Percentiles rank a stretch among this genome's conserved stretches.
phyloP scores from a whole-genome alignment of 2,113 vertebrate species.

The Pantherophis guttatus region DNA sequence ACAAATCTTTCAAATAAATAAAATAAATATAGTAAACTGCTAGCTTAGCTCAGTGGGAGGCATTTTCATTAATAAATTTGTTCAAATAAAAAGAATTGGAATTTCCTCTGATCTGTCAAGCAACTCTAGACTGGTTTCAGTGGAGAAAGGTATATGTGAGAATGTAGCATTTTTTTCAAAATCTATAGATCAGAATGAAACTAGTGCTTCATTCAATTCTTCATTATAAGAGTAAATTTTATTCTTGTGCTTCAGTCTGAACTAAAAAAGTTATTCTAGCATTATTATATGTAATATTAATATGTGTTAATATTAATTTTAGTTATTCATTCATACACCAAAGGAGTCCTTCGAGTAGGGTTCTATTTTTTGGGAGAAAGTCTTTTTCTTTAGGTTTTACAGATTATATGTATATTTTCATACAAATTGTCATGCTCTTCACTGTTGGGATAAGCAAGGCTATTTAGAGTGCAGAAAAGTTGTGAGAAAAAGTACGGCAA shows the following conservation, averaged over 20 bases:
- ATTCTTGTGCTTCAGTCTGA: neutral
- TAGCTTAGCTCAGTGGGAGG: conserved; percentile 54
- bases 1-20: neutral
- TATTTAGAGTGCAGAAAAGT: neutral
- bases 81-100: conserved; percentile 68
- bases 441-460: neutral
- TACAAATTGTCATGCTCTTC: neutral
- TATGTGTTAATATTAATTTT: neutral
- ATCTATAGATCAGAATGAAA: conserved; percentile 16
- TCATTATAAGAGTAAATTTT: neutral
- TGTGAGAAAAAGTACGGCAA: neutral
- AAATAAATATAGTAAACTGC: conserved; percentile 42
- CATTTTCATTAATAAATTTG: conserved; percentile 65
- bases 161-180: conserved; percentile 13
- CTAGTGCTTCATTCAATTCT: neutral
- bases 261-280: neutral
- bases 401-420: neutral
- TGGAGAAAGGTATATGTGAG: neutral
- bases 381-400: neutral
- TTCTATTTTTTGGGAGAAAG: neutral
- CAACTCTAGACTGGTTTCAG: conserved; percentile 47
- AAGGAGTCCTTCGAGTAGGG: neutral
- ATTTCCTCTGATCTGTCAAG: conserved; percentile 62
- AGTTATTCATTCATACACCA: neutral
- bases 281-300: neutral